A percentile compares a stretch with the other conserved stretches of the same genome.
Evolutionary conservation across 2,888 invertebrate species (phyloP).

Genomic region (Plagiodera versicolora): DNA sequence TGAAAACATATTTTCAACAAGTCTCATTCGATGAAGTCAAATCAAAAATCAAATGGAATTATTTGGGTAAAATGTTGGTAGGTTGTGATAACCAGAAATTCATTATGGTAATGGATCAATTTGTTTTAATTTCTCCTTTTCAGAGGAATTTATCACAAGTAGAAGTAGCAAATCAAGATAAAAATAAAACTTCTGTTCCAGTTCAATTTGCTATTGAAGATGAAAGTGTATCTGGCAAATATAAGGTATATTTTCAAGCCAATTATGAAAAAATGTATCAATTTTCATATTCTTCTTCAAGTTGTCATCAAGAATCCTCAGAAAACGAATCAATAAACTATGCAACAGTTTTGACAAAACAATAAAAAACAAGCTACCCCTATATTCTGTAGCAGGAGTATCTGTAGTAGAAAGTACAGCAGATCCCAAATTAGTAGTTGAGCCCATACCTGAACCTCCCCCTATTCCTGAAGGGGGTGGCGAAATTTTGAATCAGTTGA

Average conservation of each 20-base stretch:
- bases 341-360: slow-evolving; percentile 25
- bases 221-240: not conserved
- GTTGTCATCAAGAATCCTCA: slow-evolving; percentile 22
- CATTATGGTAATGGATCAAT: too few relatives aligned
- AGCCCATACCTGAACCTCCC: slow-evolving; percentile 42
- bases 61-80: not conserved
- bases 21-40: not conserved
- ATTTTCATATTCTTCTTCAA: not conserved
- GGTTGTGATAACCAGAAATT: not conserved
- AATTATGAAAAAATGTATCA: not conserved
- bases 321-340: slow-evolving; percentile 33
- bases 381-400: slow-evolving; percentile 19
- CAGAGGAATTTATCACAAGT: not conserved
- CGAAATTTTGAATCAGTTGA: slow-evolving; percentile 45
- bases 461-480: slow-evolving; percentile 48
- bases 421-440: slow-evolving; percentile 2
- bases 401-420: slow-evolving; percentile 16
- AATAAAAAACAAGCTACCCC: slow-evolving; percentile 14
- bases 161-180: not conserved
- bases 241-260: not conserved
- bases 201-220: not conserved
- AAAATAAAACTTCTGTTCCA: not conserved
- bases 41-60: slow-evolving; percentile 15
- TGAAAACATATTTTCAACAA: not conserved
- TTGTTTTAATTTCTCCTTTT: not conserved